Base-by-base conservation (phyloP, 2,797 vertebrate species). In the Mormyrops attenuatus region DNA sequence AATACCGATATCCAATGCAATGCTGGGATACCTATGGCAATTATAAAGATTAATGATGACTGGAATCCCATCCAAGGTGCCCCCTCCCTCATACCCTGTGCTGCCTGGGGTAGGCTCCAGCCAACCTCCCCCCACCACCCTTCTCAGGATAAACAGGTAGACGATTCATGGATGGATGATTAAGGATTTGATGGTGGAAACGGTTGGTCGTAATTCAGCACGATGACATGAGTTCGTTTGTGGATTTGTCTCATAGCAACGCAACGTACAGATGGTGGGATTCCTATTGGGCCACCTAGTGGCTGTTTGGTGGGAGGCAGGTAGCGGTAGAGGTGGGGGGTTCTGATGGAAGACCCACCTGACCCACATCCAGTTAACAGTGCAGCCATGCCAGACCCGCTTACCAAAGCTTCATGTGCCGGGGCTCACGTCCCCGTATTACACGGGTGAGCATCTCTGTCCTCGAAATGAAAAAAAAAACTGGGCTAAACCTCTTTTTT, bases 401-500 rank as follows among this genome's bases (percentile, higher is more conserved):
- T 38, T 44, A 5, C 77, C 20, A 22, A 9, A 82, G 17, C 41
- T 17, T 20, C 38, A 44, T 82, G 77, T 82, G 77, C 9, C 7
- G 1, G 73, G 17, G 17, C 66, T 38, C 69, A 77, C 69, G 34
- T 77, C 34, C 69, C 34, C 34, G 15, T 77, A 77, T 50, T 84
- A 84, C 20, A 84, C 11, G 44, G 80, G 50, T 47, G 69, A 84
- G 80, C 47, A n/a, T 84, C 80, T 47, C 44, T 85, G 49, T 52
- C 84, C 22, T 44, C 7, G 20, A 22, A 38, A 82, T 84, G 60
- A 30, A 88, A 89, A 57, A 84, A 69, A 90, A 89, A 89, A 77
- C 49, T 77, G 88, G 52, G 80, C 57, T 47, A 63, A 86, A 30
- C 77, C 7, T 82, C 20, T 84, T 88, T 89, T 69, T 87, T 88